Percentiles rank a stretch among this genome's conserved stretches.
Conservation (phyloP, 1,140 invertebrate genomes). For the Trichoplusia ni region DNA sequence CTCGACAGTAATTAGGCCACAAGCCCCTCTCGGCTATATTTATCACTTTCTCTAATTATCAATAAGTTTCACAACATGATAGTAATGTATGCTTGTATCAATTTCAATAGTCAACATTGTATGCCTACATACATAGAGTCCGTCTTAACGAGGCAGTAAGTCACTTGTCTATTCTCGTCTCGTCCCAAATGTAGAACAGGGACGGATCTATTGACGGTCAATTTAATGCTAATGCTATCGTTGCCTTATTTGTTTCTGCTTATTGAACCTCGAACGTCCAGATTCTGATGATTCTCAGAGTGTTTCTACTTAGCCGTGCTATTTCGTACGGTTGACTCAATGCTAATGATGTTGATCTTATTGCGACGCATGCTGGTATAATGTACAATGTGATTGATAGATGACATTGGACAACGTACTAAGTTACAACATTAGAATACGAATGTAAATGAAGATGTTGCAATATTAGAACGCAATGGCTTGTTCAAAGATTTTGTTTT, state of each 20-base stretch:
- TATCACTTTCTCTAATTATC: conserved; percentile 25
- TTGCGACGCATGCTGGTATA: conserved; percentile 12
- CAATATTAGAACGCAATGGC: conserved; percentile 9
- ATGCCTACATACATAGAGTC: neutral
- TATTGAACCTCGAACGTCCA: conserved; percentile 28
- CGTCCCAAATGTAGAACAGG: conserved; percentile 48
- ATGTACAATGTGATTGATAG: conserved; percentile 55
- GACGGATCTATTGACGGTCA: conserved; percentile 58
- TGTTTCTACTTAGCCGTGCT: neutral
- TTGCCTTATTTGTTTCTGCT: conserved; percentile 39
- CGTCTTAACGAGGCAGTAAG: conserved; percentile 28
- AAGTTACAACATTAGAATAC: conserved; percentile 33
- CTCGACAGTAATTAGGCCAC: too few species aligned
- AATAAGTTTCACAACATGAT: conserved; percentile 11
- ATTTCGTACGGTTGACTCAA: neutral
- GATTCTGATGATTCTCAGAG: conserved; percentile 7
- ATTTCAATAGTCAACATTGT: conserved; percentile 7
- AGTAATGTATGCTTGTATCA: conserved; percentile 4
- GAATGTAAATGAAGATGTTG: conserved; percentile 27
- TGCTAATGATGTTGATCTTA: conserved; percentile 12
- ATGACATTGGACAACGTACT: conserved; percentile 38
- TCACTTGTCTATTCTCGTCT: conserved; percentile 40
- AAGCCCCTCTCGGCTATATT: conserved; percentile 23
- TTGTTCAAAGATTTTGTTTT: conserved; percentile 15
- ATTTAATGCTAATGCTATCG: conserved; percentile 56